phyloP scores from a whole-genome alignment of 2,113 vertebrate species.

The Dipodomys ordii region DNA sequence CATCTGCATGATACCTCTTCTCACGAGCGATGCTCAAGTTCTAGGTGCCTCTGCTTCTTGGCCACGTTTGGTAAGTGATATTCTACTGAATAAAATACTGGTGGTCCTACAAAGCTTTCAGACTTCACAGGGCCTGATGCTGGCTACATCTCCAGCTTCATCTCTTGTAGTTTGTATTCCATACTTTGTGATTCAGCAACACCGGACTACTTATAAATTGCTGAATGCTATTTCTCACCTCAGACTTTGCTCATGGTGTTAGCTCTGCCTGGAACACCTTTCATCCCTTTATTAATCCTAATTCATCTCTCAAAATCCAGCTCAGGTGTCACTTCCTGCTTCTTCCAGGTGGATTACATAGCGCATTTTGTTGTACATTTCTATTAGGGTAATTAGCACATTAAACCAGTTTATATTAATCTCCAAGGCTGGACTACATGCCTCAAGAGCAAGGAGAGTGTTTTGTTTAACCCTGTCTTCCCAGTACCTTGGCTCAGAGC shows the following conservation, averaged over 20 bases:
- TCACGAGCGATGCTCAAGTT: background rate
- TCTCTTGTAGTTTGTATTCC: conserved; percentile 34
- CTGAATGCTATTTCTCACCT: conserved; percentile 73
- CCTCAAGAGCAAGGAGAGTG: conserved; percentile 47
- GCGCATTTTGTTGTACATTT: conserved; percentile 71
- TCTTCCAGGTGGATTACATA: conserved; percentile 68
- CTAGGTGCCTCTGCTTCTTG: background rate
- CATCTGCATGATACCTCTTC: too few relatives aligned
- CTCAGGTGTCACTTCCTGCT: conserved; percentile 66
- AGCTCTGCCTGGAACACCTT: conserved; percentile 71
- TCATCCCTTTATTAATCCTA: conserved; percentile 74
- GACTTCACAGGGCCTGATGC: background rate
- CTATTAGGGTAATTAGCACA: conserved; percentile 75
- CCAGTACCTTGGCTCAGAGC: conserved; percentile 29
- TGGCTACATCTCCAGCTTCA: background rate
- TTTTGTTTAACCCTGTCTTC: conserved; percentile 46
- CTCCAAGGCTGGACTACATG: conserved; percentile 53
- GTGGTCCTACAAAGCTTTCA: background rate
- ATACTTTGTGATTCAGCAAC: conserved; percentile 71
- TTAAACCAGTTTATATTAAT: conserved; percentile 66
- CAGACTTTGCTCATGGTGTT: conserved; percentile 73
- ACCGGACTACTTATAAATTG: conserved; percentile 70
- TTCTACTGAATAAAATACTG: background rate
- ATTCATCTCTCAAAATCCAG: conserved; percentile 75
- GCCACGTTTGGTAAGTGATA: background rate